These are phyloP conservation scores for Marmota flaviventris DNA, from an alignment of 2,113 vertebrate genomes.

Conservation along the genomic window DNA sequence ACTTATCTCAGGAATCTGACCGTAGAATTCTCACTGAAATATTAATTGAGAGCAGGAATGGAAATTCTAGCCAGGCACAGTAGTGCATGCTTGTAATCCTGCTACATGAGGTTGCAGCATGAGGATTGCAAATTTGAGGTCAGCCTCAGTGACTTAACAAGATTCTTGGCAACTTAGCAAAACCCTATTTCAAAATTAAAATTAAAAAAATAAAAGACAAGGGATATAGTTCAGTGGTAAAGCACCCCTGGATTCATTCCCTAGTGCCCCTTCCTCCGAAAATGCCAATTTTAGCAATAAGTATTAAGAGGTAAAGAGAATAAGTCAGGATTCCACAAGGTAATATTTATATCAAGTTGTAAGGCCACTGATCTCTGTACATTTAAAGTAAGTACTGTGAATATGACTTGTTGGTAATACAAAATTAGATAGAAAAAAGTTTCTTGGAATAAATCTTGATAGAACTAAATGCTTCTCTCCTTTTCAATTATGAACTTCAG, in stretches of 20 bases:
- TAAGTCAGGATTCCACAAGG: not conserved
- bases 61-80: not conserved
- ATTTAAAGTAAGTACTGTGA: not conserved
- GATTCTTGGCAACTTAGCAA: too few relatives aligned
- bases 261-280: too few relatives aligned
- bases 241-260: too few relatives aligned
- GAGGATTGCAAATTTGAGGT: too few relatives aligned
- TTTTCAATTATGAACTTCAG: constrained; percentile 28
- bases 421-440: not conserved
- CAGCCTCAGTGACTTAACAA: too few relatives aligned
- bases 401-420: not conserved
- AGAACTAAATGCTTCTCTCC: not conserved
- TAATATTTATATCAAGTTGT: not conserved
- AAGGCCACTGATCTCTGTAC: not conserved
- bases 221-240: too few relatives aligned
- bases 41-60: constrained; percentile 26
- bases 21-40: constrained; percentile 30
- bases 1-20: not conserved
- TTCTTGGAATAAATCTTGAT: constrained; percentile 11
- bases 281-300: not conserved
- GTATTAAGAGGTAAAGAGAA: not conserved
- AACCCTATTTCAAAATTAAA: too few relatives aligned
- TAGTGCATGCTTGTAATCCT: too few relatives aligned
- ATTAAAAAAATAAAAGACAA: too few relatives aligned
- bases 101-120: too few relatives aligned